These are phyloP conservation scores for Synergus gifuensis DNA, from an alignment of 2,888 invertebrate genomes.

Conservation along the genomic window DNA sequence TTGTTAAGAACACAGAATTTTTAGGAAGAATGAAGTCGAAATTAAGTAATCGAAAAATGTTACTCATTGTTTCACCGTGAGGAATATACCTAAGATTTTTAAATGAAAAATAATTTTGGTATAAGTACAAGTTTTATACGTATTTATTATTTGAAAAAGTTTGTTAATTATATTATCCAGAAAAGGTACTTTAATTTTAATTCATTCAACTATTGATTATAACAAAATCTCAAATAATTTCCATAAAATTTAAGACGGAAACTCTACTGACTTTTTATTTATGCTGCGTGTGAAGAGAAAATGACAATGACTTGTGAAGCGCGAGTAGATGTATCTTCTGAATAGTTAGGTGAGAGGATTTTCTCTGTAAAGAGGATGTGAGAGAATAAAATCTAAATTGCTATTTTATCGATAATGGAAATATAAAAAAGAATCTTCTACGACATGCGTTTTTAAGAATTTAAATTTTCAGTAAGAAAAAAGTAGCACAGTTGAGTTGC, in stretches of 20 bases:
- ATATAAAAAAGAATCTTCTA: background rate
- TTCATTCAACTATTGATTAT: background rate
- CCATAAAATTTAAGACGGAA: background rate
- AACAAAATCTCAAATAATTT: background rate
- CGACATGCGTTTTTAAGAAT: no score
- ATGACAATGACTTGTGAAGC: background rate
- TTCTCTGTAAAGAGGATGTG: background rate
- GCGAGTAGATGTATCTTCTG: background rate
- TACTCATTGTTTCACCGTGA: background rate
- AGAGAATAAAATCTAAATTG: background rate
- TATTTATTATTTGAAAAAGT: background rate
- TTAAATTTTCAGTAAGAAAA: no score
- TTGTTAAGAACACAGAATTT: conserved; percentile 47
- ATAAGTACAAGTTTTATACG: background rate
- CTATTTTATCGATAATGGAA: background rate
- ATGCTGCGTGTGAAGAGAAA: background rate
- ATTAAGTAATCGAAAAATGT: background rate
- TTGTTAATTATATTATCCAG: background rate
- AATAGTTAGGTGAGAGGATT: background rate
- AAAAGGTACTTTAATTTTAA: background rate
- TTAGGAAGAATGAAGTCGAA: conserved; percentile 17
- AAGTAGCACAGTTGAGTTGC: no score
- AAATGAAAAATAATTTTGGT: background rate
- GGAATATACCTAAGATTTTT: background rate
- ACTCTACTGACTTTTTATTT: background rate